phyloP scores from a whole-genome alignment of 2,113 vertebrate species.

The Phylloscopus trochilus region DNA sequence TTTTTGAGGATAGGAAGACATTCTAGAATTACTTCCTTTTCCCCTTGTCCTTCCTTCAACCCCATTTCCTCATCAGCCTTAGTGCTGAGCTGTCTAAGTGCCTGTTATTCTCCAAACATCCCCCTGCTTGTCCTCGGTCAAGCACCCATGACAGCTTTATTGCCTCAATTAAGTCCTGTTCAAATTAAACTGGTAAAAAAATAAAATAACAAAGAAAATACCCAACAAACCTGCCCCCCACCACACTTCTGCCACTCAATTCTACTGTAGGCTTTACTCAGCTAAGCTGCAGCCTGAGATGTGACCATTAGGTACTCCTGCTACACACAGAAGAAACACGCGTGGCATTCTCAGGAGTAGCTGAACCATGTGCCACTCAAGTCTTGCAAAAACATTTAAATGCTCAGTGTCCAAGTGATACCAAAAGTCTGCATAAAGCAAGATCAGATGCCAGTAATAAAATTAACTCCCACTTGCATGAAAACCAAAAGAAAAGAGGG shows the following conservation, averaged over 20 bases:
- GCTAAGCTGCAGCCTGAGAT: neutral
- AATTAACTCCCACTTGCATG: neutral
- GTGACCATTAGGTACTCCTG: rapidly evolving
- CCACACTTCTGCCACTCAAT: neutral
- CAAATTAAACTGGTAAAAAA: neutral
- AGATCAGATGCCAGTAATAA: neutral
- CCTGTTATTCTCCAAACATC: neutral
- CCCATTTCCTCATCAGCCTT: neutral
- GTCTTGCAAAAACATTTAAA: neutral
- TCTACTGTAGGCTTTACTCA: neutral
- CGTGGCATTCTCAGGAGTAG: rapidly evolving
- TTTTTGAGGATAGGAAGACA: neutral
- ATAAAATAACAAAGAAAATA: neutral
- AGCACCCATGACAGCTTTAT: neutral
- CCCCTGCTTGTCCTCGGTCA: neutral
- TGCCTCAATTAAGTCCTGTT: neutral
- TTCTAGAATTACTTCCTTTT: neutral
- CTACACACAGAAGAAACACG: rapidly evolving
- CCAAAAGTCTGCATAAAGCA: neutral
- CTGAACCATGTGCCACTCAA: neutral
- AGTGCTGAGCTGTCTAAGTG: neutral
- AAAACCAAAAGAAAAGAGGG: neutral
- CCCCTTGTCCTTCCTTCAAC: neutral
- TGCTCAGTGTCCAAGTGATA: neutral
- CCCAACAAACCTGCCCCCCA: neutral